These are phyloP conservation scores for Spicauda simplicius DNA, from an alignment of 2,888 invertebrate genomes.

Conservation along the genomic window DNA sequence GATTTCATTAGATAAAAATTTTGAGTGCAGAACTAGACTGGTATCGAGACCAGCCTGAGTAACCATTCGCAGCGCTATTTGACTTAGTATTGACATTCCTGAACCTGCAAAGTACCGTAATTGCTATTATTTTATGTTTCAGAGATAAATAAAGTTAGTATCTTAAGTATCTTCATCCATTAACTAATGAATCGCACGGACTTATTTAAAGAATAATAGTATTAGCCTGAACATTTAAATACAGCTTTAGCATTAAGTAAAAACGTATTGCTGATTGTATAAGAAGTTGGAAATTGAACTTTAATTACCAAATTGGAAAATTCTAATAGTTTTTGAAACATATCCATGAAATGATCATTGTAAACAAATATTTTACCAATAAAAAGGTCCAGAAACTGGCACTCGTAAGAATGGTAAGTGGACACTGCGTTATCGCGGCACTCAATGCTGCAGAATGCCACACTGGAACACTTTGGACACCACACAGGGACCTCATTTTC, in stretches of 20 bases:
- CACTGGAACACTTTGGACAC: slow-evolving; percentile 89
- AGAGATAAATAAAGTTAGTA: not conserved
- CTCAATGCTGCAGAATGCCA: slow-evolving; percentile 89
- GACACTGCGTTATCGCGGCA: slow-evolving; percentile 87
- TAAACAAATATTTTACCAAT: slow-evolving; percentile 81
- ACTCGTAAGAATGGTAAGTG: slow-evolving; percentile 91
- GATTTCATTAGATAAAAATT: slow-evolving; percentile 61
- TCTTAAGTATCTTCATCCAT: not conserved
- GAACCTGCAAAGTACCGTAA: slow-evolving; percentile 80
- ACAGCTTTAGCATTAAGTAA: no score
- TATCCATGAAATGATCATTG: no score
- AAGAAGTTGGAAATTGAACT: no score
- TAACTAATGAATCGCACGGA: not conserved
- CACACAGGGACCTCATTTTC: slow-evolving; percentile 86
- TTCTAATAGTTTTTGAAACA: no score
- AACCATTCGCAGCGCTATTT: slow-evolving; percentile 90
- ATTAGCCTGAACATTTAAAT: no score
- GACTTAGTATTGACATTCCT: slow-evolving; percentile 92
- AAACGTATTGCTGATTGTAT: no score
- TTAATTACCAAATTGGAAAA: no score
- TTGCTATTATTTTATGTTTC: not conserved
- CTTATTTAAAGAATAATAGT: no score
- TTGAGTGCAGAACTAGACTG: slow-evolving; percentile 75
- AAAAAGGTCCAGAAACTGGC: slow-evolving; percentile 89
- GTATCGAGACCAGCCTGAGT: slow-evolving; percentile 86